Conservation (phyloP, 2,113 vertebrate species). For the Benitochromis conjunctus region DNA sequence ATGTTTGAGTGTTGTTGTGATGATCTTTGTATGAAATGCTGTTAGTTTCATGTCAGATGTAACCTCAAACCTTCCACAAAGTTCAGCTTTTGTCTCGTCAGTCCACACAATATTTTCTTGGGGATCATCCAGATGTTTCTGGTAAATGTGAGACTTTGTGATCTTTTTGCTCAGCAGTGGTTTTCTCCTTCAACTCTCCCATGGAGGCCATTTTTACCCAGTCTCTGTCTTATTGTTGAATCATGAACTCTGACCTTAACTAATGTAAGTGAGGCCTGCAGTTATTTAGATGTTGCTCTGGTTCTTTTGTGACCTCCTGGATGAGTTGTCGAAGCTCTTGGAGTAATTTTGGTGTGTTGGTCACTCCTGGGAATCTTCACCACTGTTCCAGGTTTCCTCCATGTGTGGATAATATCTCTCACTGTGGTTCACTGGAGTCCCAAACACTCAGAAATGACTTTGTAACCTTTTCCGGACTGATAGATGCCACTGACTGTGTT, state of each 20-base stretch:
- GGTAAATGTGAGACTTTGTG: background rate
- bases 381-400: background rate
- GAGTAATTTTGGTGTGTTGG: background rate
- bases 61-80: background rate
- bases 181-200: background rate
- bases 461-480: background rate
- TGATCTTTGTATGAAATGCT: background rate
- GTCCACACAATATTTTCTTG: background rate
- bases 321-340: background rate
- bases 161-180: background rate
- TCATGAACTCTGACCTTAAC: background rate
- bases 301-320: background rate
- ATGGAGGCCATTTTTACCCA: background rate
- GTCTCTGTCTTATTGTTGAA: background rate
- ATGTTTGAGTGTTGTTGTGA: background rate
- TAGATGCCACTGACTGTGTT: background rate
- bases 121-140: background rate
- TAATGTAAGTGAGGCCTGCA: background rate
- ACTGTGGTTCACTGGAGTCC: background rate
- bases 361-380: background rate
- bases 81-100: background rate
- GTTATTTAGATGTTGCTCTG: background rate
- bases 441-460: background rate
- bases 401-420: background rate
- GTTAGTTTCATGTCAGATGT: background rate